Evolutionary conservation across 1,140 invertebrate species (phyloP), one percentile per base, ranked within the genome.

Genomic region (Drosophila grimshawi): DNA sequence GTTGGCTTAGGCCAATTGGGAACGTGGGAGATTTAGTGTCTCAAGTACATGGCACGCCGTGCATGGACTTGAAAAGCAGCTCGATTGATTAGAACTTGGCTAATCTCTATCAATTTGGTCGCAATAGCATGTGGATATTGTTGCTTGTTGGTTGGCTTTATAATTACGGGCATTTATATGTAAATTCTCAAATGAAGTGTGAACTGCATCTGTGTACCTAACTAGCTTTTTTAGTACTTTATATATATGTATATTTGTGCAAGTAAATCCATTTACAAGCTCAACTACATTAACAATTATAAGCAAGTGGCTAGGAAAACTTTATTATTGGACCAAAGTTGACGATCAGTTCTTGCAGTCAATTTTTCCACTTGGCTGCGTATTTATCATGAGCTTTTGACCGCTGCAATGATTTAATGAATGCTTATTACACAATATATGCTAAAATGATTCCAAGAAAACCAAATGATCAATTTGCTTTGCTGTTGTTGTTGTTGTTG

Each of bases 71-170:
- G 52, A 66, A 66, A 66, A 29, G 30, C 46, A 33, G 64, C 39
- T 27, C 48, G 30, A 69, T 78, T 65, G 70, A 86, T 86, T 81
- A 75, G 60, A 86, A 81, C 64, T 73, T 82, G 69, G 74, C 48
- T 80, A 76, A 62, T 79, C 70, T 74, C 30, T 53, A 5, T 46
- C 46, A 29, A 2, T 51, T 48, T 19, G 19, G 4, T 39, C 30
- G 27, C 57, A 61, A 43, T 68, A 45, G 64, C 49, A 49, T 41
- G 51, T 32, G 2, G 35, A 19, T 19, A 19, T 19, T 19, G 19
- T 19, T 19, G 19, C 19, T 19, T 19, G 19, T 33, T n/a, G 37
- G 37, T 53, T 57, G 55, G 3, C 4, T 3, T 33, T 49, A 49
- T 35, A 30, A 60, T 46, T 35, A 62, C 49, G 39, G 0, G 4